phyloP scores from a whole-genome alignment of 2,113 vertebrate genomes.

The Psephotus haematonotus region DNA sequence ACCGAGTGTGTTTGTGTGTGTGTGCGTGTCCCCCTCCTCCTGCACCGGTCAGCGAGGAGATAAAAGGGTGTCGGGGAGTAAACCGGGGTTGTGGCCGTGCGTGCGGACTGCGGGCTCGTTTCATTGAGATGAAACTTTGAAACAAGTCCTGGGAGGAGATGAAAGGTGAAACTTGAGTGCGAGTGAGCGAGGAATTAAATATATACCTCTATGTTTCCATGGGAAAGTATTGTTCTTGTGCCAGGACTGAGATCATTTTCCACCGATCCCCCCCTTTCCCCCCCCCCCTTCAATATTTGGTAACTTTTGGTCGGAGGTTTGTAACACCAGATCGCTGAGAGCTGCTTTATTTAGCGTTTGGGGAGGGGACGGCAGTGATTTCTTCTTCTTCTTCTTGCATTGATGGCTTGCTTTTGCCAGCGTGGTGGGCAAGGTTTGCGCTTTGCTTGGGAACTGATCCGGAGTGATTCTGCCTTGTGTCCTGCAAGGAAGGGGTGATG shows the following conservation, averaged over 20 bases:
- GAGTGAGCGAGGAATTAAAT: conserved; percentile 72
- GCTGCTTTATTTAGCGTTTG: background rate
- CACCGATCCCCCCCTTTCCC: background rate
- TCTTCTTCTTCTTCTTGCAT: background rate
- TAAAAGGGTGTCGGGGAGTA: background rate
- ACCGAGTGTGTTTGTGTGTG: background rate
- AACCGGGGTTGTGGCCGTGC: background rate
- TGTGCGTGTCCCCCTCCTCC: background rate
- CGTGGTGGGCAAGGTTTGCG: background rate
- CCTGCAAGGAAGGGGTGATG: background rate
- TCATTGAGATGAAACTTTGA: conserved; percentile 49
- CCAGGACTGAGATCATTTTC: conserved; percentile 73
- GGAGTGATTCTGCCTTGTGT: conserved; percentile 22
- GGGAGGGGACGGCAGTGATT: conserved; percentile 8
- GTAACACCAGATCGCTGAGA: background rate
- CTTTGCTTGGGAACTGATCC: background rate
- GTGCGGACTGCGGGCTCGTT: background rate
- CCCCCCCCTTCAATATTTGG: conserved; percentile 11
- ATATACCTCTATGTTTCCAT: conserved; percentile 73
- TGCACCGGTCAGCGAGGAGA: background rate
- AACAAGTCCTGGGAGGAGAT: conserved; percentile 55
- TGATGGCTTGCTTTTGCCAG: background rate
- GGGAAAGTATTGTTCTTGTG: conserved; percentile 66
- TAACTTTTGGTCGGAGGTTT: conserved; percentile 66
- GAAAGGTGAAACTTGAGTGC: conserved; percentile 73